Evolutionary conservation across 2,888 invertebrate species (phyloP).

Genomic region (Mylabris sibirica): DNA sequence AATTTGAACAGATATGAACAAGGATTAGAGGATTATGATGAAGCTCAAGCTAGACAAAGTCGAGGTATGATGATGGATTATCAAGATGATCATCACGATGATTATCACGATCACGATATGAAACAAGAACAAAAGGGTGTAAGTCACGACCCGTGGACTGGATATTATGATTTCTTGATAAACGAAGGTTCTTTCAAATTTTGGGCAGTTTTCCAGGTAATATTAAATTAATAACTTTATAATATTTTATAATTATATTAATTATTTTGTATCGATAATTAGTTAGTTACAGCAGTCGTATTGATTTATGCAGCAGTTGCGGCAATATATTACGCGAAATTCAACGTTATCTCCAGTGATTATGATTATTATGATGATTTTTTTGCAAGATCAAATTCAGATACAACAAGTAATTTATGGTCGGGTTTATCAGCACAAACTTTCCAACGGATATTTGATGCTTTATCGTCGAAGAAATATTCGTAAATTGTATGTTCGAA

Average conservation of each 20-base stretch:
- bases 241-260: slow-evolving; percentile 30
- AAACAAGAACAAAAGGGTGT: slow-evolving; percentile 66
- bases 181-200: slow-evolving; percentile 90
- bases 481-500: slow-evolving; percentile 44
- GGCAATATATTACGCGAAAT: slow-evolving; percentile 87
- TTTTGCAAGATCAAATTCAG: slow-evolving; percentile 69
- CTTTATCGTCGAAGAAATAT: slow-evolving; percentile 63
- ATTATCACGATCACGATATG: slow-evolving; percentile 62
- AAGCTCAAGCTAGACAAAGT: slow-evolving; percentile 51
- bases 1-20: slow-evolving; percentile 48
- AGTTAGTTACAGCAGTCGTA: slow-evolving; percentile 82
- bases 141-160: slow-evolving; percentile 77
- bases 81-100: slow-evolving; percentile 63
- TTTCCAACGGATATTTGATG: slow-evolving; percentile 74
- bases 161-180: slow-evolving; percentile 86
- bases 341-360: slow-evolving; percentile 82
- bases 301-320: slow-evolving; percentile 86
- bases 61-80: slow-evolving; percentile 63
- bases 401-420: slow-evolving; percentile 57
- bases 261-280: slow-evolving; percentile 52
- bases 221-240: slow-evolving; percentile 20
- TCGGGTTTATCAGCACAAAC: slow-evolving; percentile 69
- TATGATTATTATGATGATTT: slow-evolving; percentile 75
- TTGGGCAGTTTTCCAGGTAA: slow-evolving; percentile 87
- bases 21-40: slow-evolving; percentile 56